Evolutionary conservation across 2,113 vertebrate genomes (phyloP), one percentile per base, ranked within the genome.

Genomic region (Scomber scombrus): DNA sequence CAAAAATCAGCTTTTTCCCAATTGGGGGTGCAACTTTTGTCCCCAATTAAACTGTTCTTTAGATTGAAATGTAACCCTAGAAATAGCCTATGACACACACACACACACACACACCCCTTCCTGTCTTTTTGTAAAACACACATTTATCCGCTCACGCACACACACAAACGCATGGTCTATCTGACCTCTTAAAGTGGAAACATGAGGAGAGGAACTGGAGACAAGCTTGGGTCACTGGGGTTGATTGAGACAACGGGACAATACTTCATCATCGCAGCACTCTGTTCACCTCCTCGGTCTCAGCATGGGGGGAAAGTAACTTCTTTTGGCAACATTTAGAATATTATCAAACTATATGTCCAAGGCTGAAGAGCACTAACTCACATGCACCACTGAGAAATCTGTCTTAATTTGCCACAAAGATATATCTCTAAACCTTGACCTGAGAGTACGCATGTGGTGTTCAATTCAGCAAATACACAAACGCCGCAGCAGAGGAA

Each of bases 141-240:
- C 61, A 62, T 15, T 40, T 5, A 67, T 16, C 21, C 31, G 45
- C 21, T 11, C 18, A 47, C 26, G 10, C 31, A 19, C 61, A 10
- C 12, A 49, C 61, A 72, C 69, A 65, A 52, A 56, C 29, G 67
- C 31, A 78, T 3, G 12, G 16, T 71, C 65, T 3, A 56, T 57
- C 45, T 74, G 57, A 11, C 11, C 0, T 55, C 34, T 49, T 78
- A 40, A 81, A 86, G 68, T 85, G 81, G 69, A 85, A 88, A 81
- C 82, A 91, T 71, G 86, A 84, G 82, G 66, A 63, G 66, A 69
- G 76, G 76, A 82, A 34, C 67, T 12, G 21, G 31, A 76, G 52
- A 66, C 49, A 54, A 64, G 58, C 75, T 79, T 1, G 50, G 85
- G 73, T 82, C 56, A 81, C 63, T 2, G 29, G 45, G 65, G 77